Percentiles rank a stretch among this genome's conserved stretches.
Evolutionary conservation across 2,888 invertebrate species (phyloP).

Genomic region (Melipona beecheii): DNA sequence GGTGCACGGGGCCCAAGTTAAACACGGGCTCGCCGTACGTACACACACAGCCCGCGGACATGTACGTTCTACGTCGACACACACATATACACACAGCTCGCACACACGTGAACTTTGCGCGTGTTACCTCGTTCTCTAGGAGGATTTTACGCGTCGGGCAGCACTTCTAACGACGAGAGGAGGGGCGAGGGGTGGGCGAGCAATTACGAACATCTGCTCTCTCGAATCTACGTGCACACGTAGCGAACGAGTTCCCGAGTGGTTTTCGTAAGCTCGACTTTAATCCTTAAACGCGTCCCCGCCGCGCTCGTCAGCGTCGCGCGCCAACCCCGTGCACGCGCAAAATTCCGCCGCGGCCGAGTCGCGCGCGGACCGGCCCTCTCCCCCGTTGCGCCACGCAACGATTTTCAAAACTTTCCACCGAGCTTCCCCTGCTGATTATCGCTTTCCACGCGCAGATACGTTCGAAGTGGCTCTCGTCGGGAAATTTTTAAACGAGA

Average conservation of each 20-base stretch:
- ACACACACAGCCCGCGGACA: slow-evolving; percentile 43
- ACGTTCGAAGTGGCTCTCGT: background rate
- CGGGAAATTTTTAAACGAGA: background rate
- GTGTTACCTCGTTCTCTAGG: slow-evolving; percentile 57
- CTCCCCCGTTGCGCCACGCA: no score
- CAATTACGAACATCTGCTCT: slow-evolving; percentile 74
- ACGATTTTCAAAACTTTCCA: background rate
- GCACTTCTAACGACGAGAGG: slow-evolving; percentile 53
- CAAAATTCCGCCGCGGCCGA: background rate
- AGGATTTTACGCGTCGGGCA: slow-evolving; percentile 65
- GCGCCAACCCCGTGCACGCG: slow-evolving; percentile 29
- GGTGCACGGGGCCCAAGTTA: slow-evolving; percentile 34
- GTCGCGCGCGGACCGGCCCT: no score
- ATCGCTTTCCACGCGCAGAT: background rate
- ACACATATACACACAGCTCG: background rate
- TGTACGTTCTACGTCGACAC: slow-evolving; percentile 16
- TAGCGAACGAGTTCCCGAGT: slow-evolving; percentile 62
- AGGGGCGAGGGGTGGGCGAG: slow-evolving; percentile 30
- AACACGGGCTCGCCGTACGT: slow-evolving; percentile 29
- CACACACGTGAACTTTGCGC: background rate
- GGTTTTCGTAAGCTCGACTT: slow-evolving; percentile 71
- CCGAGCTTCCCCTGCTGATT: background rate
- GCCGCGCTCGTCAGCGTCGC: slow-evolving; percentile 61
- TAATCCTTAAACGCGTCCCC: slow-evolving; percentile 70
- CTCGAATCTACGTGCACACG: slow-evolving; percentile 66